Base-by-base conservation (phyloP, 1,140 invertebrate genomes). In the Saccostrea echinata region DNA sequence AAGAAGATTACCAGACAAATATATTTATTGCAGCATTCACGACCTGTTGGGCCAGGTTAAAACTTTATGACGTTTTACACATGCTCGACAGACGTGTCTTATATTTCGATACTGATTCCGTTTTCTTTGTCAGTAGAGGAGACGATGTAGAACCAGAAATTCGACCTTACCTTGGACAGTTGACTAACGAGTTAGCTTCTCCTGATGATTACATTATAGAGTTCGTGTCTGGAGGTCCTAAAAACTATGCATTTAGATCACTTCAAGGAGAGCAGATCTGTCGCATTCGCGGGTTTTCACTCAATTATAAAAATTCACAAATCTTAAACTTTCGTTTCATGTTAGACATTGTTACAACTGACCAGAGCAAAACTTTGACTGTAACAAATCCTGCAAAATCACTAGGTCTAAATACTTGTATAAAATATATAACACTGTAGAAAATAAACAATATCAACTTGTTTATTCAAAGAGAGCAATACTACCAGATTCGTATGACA, bases 71-170 rank as follows among this genome's bases (percentile, higher is more conserved):
- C 11, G 92, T 93, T 84, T 82, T 95, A 24, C 91, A 95, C 87
- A 84, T 90, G 51, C 84, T 95, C 9, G 91, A 88, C 11, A 30
- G 89, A 6, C 64, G 91, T 18, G 92, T 93, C 11, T 84, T 95
- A 9, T 95, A 95, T 86, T 94, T 90, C 35, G 95, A 95, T 85
- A 96, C 95, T 9, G 95, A 95, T 55, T 64, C 64, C 80, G 82
- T 91, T 11, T 82, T 89, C 21, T 91, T 89, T 80, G 27, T 76
- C 2, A 82, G 64, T 76, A 35, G 52, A 30, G 9, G 24, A 9
- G 84, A 86, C 27, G 71, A 43, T 43, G 35, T 43, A 3, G 35
- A 43, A 43, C 43, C 43, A 43, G 43, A 43, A 43, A 43, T 43
- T 43, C 6, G 43, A 43, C 43, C 21, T 24, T 86, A 52, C 18